Evolutionary conservation across 1,140 invertebrate species (phyloP).

Genomic region (Aphelinus atriplicis): DNA sequence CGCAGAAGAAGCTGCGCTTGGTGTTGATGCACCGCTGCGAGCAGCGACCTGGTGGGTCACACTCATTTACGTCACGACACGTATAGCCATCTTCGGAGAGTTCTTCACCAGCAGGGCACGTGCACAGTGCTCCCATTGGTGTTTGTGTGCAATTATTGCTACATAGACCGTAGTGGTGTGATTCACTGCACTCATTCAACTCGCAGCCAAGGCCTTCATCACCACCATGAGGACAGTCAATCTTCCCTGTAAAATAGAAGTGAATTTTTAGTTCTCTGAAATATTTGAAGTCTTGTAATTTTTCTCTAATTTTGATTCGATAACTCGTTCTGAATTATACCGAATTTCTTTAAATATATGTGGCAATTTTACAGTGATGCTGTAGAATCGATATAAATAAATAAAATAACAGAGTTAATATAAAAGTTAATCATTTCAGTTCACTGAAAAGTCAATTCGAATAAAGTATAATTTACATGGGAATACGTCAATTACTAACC

Average conservation of each 20-base stretch:
- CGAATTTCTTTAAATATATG: too few relatives aligned
- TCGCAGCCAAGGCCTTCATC: slow-evolving; percentile 92
- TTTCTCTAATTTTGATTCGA: too few relatives aligned
- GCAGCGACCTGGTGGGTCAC: slow-evolving; percentile 86
- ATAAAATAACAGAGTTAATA: too few relatives aligned
- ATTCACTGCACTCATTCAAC: slow-evolving; percentile 73
- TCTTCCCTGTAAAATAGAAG: slow-evolving; percentile 57
- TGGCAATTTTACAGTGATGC: too few relatives aligned
- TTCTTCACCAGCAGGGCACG: slow-evolving; percentile 86
- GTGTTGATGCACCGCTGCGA: slow-evolving; percentile 90
- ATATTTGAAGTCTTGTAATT: too few relatives aligned
- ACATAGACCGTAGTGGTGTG: slow-evolving; percentile 77
- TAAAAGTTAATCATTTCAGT: too few relatives aligned
- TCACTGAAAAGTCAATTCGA: too few relatives aligned
- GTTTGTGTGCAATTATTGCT: slow-evolving; percentile 90
- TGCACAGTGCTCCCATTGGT: slow-evolving; percentile 87
- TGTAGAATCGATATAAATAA: too few relatives aligned
- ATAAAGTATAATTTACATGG: too few relatives aligned
- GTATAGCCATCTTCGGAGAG: slow-evolving; percentile 72
- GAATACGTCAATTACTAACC: slow-evolving; percentile 50
- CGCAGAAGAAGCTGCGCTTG: slow-evolving; percentile 87
- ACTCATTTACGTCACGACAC: slow-evolving; percentile 90
- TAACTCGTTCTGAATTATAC: too few relatives aligned
- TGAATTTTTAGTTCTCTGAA: too few relatives aligned
- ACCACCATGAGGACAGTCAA: slow-evolving; percentile 89